These are phyloP conservation scores for Motacilla alba DNA, from an alignment of 2,113 vertebrate genomes.

Conservation along the genomic window DNA sequence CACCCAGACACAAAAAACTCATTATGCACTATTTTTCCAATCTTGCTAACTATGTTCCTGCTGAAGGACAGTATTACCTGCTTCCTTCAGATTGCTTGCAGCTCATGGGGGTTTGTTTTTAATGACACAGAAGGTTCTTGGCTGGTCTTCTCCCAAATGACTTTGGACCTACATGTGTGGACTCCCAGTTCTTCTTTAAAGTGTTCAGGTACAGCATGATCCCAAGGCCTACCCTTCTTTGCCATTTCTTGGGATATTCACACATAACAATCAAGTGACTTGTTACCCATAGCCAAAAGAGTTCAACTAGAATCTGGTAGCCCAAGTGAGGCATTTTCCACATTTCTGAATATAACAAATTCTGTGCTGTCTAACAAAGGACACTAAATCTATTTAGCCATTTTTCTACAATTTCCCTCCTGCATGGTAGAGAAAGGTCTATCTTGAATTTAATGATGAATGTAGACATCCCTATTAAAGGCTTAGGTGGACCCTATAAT, in stretches of 20 bases:
- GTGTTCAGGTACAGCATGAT: neutral
- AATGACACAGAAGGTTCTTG: neutral
- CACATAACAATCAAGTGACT: neutral
- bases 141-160: neutral
- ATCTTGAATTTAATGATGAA: neutral
- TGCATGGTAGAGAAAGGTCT: neutral
- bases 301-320: neutral
- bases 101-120: neutral
- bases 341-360: neutral
- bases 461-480: neutral
- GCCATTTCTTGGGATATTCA: neutral
- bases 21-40: slow-evolving; percentile 47
- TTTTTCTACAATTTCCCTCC: neutral
- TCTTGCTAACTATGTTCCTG: slow-evolving; percentile 10
- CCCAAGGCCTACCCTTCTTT: neutral
- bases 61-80: slow-evolving; percentile 20
- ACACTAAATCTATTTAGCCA: neutral
- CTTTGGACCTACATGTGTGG: neutral
- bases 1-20: slow-evolving; percentile 48
- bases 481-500: neutral
- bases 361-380: neutral
- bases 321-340: neutral
- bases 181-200: neutral
- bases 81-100: neutral
- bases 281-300: neutral